Evolutionary conservation across 2,113 vertebrate genomes (phyloP).

Genomic region (Heterocephalus glaber): DNA sequence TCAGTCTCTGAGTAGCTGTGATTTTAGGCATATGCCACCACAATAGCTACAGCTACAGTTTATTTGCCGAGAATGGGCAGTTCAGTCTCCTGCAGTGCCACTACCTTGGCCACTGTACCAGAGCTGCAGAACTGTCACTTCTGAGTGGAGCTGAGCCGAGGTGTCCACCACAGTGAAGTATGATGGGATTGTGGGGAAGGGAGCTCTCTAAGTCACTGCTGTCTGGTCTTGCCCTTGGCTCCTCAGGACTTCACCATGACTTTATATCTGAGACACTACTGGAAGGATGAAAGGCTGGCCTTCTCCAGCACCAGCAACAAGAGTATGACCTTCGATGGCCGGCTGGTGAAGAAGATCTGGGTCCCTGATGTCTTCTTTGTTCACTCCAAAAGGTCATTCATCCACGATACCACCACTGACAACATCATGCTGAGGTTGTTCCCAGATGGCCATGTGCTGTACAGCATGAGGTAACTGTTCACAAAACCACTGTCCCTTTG

Average conservation of each 20-base stretch:
- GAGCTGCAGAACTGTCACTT: background rate
- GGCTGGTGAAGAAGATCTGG: constrained; percentile 98
- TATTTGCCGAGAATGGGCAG: background rate
- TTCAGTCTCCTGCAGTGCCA: background rate
- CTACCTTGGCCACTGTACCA: accelerated
- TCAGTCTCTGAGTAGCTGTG: background rate
- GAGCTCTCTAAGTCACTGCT: background rate
- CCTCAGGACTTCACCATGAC: constrained; percentile 98
- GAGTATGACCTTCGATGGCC: constrained; percentile 96
- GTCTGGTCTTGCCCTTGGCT: background rate
- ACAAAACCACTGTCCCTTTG: accelerated
- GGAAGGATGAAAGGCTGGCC: constrained; percentile 94
- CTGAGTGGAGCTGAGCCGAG: background rate
- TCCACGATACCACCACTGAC: constrained; percentile 95
- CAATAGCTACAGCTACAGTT: background rate
- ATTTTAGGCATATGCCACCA: too few relatives aligned
- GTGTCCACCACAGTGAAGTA: accelerated
- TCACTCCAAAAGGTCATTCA: constrained; percentile 97
- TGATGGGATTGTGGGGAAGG: background rate
- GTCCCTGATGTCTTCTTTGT: constrained; percentile 97
- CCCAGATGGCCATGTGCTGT: constrained; percentile 95
- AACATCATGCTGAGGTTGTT: constrained; percentile 98
- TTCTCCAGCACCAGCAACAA: constrained; percentile 94
- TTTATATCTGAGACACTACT: constrained; percentile 96
- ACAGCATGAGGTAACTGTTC: constrained; percentile 92